phyloP scores from a whole-genome alignment of 1,140 invertebrate species.

The Danaus plexippus region DNA sequence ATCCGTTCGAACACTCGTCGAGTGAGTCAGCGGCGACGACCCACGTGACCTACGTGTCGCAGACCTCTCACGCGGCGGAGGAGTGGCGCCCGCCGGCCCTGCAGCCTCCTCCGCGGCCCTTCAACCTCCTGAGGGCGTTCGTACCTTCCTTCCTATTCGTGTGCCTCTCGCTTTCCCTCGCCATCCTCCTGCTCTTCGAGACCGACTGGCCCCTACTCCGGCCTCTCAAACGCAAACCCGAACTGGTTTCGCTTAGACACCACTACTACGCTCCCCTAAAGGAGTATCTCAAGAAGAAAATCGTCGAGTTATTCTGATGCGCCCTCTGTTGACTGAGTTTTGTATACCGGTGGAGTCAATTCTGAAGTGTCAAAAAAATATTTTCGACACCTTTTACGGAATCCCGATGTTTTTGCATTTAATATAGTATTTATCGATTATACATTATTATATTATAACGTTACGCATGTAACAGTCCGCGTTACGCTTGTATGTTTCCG shows the following conservation, averaged over 20 bases:
- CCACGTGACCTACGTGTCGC: constrained; percentile 34
- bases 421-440: constrained; percentile 10
- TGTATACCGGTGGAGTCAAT: constrained; percentile 21
- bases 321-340: not conserved
- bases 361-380: constrained; percentile 36
- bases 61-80: constrained; percentile 28
- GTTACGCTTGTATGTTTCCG: no score
- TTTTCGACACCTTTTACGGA: constrained; percentile 32
- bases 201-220: constrained; percentile 81
- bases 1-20: constrained; percentile 85
- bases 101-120: constrained; percentile 72
- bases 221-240: constrained; percentile 80
- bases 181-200: constrained; percentile 80
- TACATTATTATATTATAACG: not conserved
- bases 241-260: constrained; percentile 82
- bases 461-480: no score
- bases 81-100: constrained; percentile 70
- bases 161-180: constrained; percentile 75
- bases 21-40: constrained; percentile 79
- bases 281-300: constrained; percentile 76
- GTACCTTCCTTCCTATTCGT: constrained; percentile 81
- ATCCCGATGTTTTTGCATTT: constrained; percentile 19
- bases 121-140: constrained; percentile 78
- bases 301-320: constrained; percentile 68
- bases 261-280: constrained; percentile 89